Evolutionary conservation across 2,888 invertebrate species (phyloP).

Genomic region (Chloroclysta siterata): DNA sequence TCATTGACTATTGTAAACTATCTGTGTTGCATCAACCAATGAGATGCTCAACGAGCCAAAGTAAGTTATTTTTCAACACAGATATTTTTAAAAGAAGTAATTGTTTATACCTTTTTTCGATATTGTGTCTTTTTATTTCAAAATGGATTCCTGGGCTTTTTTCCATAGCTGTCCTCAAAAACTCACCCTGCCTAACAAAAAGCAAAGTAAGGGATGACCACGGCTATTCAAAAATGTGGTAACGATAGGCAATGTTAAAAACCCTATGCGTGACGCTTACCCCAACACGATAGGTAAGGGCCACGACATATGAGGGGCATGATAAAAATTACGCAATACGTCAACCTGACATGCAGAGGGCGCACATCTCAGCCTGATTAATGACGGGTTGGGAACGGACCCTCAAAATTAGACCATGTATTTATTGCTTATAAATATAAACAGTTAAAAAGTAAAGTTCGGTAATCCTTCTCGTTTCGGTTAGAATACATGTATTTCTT

Average conservation of each 20-base stretch:
- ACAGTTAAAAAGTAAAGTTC: background rate
- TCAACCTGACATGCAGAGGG: slow-evolving; percentile 62
- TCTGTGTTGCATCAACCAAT: no score
- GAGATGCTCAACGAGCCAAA: no score
- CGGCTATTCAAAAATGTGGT: background rate
- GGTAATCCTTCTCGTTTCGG: background rate
- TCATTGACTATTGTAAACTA: no score
- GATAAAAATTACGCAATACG: slow-evolving; percentile 73
- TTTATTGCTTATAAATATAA: slow-evolving; percentile 70
- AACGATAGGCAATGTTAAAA: slow-evolving; percentile 6
- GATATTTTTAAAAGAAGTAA: no score
- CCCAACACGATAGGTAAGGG: slow-evolving; percentile 25
- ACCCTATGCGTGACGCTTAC: slow-evolving; percentile 23
- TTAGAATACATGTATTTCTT: no score
- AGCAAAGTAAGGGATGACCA: background rate
- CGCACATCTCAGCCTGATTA: slow-evolving; percentile 62
- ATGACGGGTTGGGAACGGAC: slow-evolving; percentile 59
- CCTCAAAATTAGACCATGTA: slow-evolving; percentile 64
- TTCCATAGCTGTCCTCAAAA: no score
- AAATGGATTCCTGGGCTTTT: no score
- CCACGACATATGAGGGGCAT: slow-evolving; percentile 40
- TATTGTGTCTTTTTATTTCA: no score
- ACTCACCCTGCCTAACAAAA: background rate
- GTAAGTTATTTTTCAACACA: no score
- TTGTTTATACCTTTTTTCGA: no score